Evolutionary conservation across 1,140 invertebrate species (phyloP).

Genomic region (Leptonema lineaticorne): DNA sequence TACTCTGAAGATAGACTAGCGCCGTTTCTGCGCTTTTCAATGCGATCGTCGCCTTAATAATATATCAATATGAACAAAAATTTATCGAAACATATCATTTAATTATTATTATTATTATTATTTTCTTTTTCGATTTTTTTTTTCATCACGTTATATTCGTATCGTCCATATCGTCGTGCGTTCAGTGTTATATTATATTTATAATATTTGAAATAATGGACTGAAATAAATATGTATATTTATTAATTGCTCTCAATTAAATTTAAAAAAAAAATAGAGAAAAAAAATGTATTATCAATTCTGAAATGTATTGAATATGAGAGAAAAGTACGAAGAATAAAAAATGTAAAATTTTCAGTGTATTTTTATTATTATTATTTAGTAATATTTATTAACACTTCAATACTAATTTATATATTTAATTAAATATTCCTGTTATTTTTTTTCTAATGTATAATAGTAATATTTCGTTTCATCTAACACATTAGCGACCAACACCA

Average conservation of each 20-base stretch:
- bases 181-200: conserved; percentile 3
- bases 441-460: no score
- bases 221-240: conserved; percentile 16
- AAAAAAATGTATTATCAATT: conserved; percentile 14
- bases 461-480: no score
- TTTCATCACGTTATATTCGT: neutral
- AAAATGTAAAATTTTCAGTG: neutral
- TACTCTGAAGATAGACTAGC: no score
- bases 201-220: conserved; percentile 3
- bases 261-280: neutral
- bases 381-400: no score
- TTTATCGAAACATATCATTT: conserved; percentile 5
- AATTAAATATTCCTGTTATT: no score
- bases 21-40: no score
- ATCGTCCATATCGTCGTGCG: neutral
- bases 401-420: no score
- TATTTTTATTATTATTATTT: neutral
- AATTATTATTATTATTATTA: neutral
- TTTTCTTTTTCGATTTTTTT: no score
- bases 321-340: conserved; percentile 4
- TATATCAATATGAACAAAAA: neutral
- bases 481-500: no score
- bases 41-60: no score
- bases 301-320: conserved; percentile 14
- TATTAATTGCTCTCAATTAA: conserved; percentile 15